phyloP scores from a whole-genome alignment of 2,113 vertebrate genomes.

The Globicephala melas region DNA sequence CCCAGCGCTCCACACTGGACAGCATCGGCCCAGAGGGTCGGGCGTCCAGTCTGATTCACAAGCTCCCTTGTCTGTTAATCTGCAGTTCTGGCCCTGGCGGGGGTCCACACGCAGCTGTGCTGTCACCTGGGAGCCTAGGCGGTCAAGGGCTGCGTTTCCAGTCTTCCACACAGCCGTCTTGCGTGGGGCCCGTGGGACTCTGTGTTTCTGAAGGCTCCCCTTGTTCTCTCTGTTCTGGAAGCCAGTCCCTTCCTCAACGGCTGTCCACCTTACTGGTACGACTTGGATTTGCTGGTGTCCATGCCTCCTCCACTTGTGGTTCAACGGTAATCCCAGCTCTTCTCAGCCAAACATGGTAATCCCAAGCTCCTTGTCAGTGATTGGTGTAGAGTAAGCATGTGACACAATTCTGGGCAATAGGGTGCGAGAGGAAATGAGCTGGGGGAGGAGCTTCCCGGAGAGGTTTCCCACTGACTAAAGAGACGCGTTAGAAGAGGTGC shows the following conservation, averaged over 20 bases:
- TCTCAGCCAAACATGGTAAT: neutral
- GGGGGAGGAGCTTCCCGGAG: neutral
- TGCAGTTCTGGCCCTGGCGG: neutral
- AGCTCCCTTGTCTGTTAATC: neutral
- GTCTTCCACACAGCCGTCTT: neutral
- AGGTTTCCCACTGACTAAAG: neutral
- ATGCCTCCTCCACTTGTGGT: neutral
- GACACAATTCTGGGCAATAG: neutral
- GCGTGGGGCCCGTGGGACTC: fast-evolving
- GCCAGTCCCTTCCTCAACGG: neutral
- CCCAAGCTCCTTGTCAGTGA: neutral
- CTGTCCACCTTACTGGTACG: neutral
- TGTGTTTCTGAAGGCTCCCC: neutral
- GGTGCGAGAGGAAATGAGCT: neutral
- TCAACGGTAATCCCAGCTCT: neutral
- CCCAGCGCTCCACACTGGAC: fast-evolving
- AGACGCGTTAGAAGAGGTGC: neutral
- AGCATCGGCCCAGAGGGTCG: neutral
- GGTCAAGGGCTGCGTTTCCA: neutral
- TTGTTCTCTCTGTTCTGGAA: neutral
- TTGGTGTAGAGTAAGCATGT: neutral
- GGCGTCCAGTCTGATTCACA: neutral
- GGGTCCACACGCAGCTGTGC: neutral
- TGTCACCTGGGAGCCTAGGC: neutral
- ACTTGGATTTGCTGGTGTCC: neutral